A percentile compares a stretch with the other conserved stretches of the same genome.
phyloP scores from a whole-genome alignment of 2,113 vertebrate genomes.

The Eclectus roratus region DNA sequence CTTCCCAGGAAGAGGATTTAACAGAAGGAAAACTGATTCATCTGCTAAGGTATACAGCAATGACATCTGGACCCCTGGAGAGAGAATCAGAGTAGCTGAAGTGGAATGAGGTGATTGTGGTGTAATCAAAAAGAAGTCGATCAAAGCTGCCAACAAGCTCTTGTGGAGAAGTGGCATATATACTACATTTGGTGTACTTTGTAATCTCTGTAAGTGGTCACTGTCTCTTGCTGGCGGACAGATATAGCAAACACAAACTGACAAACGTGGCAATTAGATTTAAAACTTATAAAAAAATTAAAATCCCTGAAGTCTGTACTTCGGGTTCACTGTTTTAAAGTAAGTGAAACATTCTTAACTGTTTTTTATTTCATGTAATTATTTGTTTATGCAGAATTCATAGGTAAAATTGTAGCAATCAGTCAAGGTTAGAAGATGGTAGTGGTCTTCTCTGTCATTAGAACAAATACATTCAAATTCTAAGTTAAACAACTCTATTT shows the following conservation, averaged over 20 bases:
- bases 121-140: constrained; percentile 73
- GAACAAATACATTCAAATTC: neutral
- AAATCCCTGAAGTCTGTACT: neutral
- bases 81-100: constrained; percentile 71
- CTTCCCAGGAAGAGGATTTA: constrained; percentile 74
- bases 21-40: constrained; percentile 70
- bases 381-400: neutral
- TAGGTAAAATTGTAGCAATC: neutral
- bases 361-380: neutral
- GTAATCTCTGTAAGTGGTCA: constrained; percentile 57
- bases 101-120: constrained; percentile 76
- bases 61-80: constrained; percentile 76
- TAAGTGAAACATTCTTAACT: neutral
- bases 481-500: neutral
- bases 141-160: constrained; percentile 70
- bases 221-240: constrained; percentile 45
- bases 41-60: constrained; percentile 69
- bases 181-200: constrained; percentile 48
- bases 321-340: neutral
- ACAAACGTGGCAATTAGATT: constrained; percentile 7
- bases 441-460: neutral
- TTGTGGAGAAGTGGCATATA: constrained; percentile 62
- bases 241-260: neutral
- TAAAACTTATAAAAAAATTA: neutral
- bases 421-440: neutral